Conservation (phyloP, 2,888 invertebrate genomes). For the Synanthedon tipuliformis region DNA sequence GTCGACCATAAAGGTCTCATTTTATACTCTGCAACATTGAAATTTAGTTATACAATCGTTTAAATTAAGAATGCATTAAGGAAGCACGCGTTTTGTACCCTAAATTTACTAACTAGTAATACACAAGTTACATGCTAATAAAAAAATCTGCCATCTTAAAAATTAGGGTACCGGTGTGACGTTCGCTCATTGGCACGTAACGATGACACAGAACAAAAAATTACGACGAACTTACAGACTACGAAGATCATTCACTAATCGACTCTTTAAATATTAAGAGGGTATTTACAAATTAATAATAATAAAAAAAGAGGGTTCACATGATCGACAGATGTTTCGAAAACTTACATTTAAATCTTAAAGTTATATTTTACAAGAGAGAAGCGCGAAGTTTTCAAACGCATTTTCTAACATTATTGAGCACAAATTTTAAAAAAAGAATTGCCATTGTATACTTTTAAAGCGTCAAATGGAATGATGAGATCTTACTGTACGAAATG, state of each 20-base stretch:
- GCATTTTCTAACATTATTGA: conserved; percentile 34
- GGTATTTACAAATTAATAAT: conserved; percentile 36
- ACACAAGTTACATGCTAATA: conserved; percentile 22
- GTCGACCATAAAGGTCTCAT: no score
- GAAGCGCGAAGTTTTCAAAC: not conserved
- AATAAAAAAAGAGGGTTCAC: conserved; percentile 15
- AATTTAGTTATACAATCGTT: no score
- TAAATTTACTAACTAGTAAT: conserved; percentile 33
- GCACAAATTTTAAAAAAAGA: conserved; percentile 31
- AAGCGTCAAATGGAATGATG: conserved; percentile 62
- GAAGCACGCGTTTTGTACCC: conserved; percentile 58
- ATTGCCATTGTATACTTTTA: conserved; percentile 25
- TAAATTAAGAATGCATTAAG: conserved; percentile 31
- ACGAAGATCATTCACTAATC: conserved; percentile 57
- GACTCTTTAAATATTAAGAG: conserved; percentile 22
- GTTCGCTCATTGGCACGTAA: conserved; percentile 58
- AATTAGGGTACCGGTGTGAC: not conserved
- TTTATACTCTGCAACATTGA: no score
- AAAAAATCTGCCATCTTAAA: not conserved
- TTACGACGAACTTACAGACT: conserved; percentile 29
- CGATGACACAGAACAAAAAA: conserved; percentile 53
- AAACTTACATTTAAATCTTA: conserved; percentile 25
- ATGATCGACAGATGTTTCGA: conserved; percentile 29
- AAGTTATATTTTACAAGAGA: conserved; percentile 30
- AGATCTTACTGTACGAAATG: conserved; percentile 41